These are phyloP conservation scores for Notolabrus celidotus DNA, from an alignment of 2,797 vertebrate genomes.

Conservation along the genomic window DNA sequence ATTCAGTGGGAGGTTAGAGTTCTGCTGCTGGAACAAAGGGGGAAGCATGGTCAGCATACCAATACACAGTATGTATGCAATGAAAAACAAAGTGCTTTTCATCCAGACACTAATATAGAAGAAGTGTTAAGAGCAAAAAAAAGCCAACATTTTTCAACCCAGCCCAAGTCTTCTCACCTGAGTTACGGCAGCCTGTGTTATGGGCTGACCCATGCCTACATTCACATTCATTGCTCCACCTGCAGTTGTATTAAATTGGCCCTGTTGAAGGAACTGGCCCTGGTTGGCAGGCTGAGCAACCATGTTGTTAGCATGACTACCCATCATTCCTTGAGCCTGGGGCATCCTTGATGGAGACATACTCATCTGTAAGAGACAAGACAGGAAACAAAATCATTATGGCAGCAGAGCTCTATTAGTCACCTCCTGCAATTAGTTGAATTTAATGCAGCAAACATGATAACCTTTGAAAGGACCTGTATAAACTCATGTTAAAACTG, in stretches of 20 bases:
- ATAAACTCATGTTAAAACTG: too few relatives aligned
- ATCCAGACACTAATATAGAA: constrained; percentile 4
- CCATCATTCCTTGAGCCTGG: constrained; percentile 93
- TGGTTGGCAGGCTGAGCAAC: constrained; percentile 90
- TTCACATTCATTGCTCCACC: constrained; percentile 90
- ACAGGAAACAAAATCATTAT: constrained; percentile 22
- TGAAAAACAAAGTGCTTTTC: not conserved
- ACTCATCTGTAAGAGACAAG: constrained; percentile 88
- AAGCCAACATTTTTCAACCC: not conserved
- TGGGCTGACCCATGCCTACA: constrained; percentile 89
- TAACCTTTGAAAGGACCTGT: not conserved
- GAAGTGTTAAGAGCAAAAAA: not conserved
- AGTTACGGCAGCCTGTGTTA: constrained; percentile 87
- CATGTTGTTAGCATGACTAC: constrained; percentile 90
- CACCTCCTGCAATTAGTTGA: constrained; percentile 7
- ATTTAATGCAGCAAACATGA: constrained; percentile 8
- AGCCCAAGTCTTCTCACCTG: constrained; percentile 86
- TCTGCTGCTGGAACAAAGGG: constrained; percentile 70
- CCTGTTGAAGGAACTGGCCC: constrained; percentile 92
- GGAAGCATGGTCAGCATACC: constrained; percentile 36
- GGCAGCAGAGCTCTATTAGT: not conserved
- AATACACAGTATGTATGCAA: constrained; percentile 9
- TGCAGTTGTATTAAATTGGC: constrained; percentile 87
- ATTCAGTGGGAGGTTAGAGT: constrained; percentile 88
- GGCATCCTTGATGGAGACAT: constrained; percentile 97